Evolutionary conservation across 2,888 invertebrate species (phyloP), one percentile per base, ranked within the genome.

Genomic region (Bombylius major): DNA sequence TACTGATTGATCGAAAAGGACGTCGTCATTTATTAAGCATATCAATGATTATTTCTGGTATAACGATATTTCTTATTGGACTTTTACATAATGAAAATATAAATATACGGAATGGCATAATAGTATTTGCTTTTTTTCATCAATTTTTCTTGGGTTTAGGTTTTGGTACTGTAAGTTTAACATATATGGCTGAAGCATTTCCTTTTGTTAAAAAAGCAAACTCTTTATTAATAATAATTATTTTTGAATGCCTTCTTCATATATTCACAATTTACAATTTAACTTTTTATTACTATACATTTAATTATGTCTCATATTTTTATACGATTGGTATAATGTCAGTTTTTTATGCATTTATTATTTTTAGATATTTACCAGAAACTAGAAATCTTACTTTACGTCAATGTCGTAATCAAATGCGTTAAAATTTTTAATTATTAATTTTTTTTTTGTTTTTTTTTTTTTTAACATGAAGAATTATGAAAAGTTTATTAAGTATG

Each of bases 281-380:
- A 12, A 33, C 14, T 4, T 45, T 3, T 12, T 1, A 11, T 4
- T 8, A 33, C 13, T n/a, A 8, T n/a, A 13, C 23, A 12, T 23
- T 51, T 23, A 23, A 39, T 23, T 11, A 8, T 45, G 13, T 33
- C 33, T 7, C 11, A 12, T 13, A 33, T 48, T 33, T n/a, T 5
- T 51, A n/a, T 46, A 11, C 46, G n/a, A 50, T 14, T 42, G 51
- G 51, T 12, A 32, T 51, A 32, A 47, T 51, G 32, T 34, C 47
- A 44, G 12, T 55, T 12, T 4, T 55, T 1, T 23, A 13, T 50
- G 44, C 31, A 14, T 33, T 42, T 48, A 39, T 47, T 14, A 48
- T 55, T n/a, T 53, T 52, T 44, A 46, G 42, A 42, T 32, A 33
- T 11, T 42, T 58, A n/a, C 58, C 58, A 42, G 58, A 60, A 52